Conservation (phyloP, 2,888 invertebrate species). For the Agapetus fuscipes region DNA sequence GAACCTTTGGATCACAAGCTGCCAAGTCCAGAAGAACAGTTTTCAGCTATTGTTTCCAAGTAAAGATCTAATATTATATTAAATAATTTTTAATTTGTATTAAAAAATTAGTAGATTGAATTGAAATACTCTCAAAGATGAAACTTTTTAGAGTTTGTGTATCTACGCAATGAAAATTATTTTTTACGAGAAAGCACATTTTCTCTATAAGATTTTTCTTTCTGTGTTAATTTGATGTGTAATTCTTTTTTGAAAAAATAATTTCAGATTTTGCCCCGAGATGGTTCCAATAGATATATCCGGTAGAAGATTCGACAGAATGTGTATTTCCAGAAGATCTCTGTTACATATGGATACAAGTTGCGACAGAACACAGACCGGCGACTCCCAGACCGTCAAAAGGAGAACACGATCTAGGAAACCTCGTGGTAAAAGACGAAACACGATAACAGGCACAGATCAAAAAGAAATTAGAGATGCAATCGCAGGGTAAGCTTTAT, state of each 20-base stretch:
- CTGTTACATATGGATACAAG: constrained; percentile 50
- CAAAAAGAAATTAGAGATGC: constrained; percentile 83
- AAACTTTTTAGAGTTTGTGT: no score
- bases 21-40: constrained; percentile 81
- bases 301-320: constrained; percentile 78
- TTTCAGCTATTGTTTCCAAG: constrained; percentile 26
- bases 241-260: constrained; percentile 4
- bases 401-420: constrained; percentile 63
- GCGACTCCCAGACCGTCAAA: constrained; percentile 54
- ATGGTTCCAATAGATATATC: constrained; percentile 83
- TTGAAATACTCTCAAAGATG: no score
- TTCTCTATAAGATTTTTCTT: no score
- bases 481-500: constrained; percentile 68
- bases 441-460: constrained; percentile 85
- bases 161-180: no score
- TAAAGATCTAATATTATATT: neutral
- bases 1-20: constrained; percentile 76
- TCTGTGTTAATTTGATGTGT: constrained; percentile 12
- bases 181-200: no score
- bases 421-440: constrained; percentile 74
- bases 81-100: neutral
- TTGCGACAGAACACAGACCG: constrained; percentile 28
- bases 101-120: no score
- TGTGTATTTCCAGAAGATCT: constrained; percentile 79
- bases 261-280: constrained; percentile 75